A percentile compares a stretch with the other conserved stretches of the same genome.
Conservation (phyloP, 2,797 vertebrate genomes). For the Linurgus olivaceus region DNA sequence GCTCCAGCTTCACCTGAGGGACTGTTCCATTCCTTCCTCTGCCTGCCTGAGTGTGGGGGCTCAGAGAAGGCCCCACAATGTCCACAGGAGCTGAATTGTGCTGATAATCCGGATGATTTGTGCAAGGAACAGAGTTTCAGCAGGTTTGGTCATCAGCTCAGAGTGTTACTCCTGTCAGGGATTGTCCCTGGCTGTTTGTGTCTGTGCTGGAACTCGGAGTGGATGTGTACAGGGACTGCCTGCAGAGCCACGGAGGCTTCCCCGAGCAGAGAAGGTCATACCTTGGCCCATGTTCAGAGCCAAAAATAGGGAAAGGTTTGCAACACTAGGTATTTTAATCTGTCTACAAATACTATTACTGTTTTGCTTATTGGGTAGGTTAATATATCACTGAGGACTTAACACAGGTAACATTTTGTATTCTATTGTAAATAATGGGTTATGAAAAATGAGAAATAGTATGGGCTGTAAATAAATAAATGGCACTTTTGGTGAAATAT, state of each 20-base stretch:
- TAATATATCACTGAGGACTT: neutral
- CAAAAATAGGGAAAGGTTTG: neutral
- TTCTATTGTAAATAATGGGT: neutral
- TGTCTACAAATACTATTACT: neutral
- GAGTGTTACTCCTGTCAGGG: neutral
- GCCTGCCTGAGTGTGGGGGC: neutral
- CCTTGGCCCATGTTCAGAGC: neutral
- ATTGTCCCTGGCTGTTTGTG: neutral
- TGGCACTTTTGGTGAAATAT: neutral
- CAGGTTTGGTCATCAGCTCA: neutral
- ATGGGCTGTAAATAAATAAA: neutral
- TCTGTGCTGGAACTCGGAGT: accelerated
- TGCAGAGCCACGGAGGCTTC: neutral
- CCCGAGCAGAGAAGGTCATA: neutral
- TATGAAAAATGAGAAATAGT: neutral
- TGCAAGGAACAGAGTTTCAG: neutral
- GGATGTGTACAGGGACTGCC: neutral
- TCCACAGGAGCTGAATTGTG: neutral
- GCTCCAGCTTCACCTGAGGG: neutral
- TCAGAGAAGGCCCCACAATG: neutral
- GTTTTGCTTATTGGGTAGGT: neutral
- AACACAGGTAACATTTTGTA: neutral
- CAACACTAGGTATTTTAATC: neutral
- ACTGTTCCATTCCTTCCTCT: neutral
- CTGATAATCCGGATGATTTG: neutral